Evolutionary conservation across 1,140 invertebrate genomes (phyloP), one percentile per base, ranked within the genome.

Genomic region (Araneus ventricosus): DNA sequence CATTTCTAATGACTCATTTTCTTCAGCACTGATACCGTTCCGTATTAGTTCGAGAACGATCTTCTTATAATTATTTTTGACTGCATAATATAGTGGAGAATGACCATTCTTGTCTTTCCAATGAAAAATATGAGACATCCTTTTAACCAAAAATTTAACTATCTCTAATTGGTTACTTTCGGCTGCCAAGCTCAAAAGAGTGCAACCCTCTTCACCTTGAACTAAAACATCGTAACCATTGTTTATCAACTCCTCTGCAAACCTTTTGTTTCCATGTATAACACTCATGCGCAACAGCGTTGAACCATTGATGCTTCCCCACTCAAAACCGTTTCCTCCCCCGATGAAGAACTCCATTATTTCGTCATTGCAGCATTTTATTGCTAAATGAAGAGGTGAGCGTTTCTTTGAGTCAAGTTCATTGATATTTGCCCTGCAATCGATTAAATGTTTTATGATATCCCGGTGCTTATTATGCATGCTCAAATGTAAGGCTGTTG

Each of bases 61-160:
- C 27, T 84, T 34, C 41, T 57, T 84, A 45, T 27, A 84, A 30
- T 84, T 63, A 63, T 88, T 30, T 57, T 24, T 93, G 17, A 67
- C 39, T n/a, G 92, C 93, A 79, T 67, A 84, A 59, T 89, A 59
- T 24, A 93, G 3, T 34, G 85, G 85, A 34, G 34, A 39, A 30
- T 87, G 22, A 14, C 17, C 24, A 20, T 52, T 7, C 10, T 27
- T 27, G 24, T 45, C 82, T n/a, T 84, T 57, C 39, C 82, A 52
- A 24, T 24, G 14, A 84, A 10, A 30, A 52, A 27, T n/a, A 5
- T 27, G 10, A 61, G 95, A 95, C 82, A 94, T 93, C 59, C 95
- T 94, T 80, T 95, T 95, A 10, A 95, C 94, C 79, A 96, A 95
- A 24, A 95, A 85, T 87, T 95, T 95, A 20, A 95, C 95, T 5